Conservation (phyloP, 2,888 invertebrate species). For the Chrysotoxum bicinctum region DNA sequence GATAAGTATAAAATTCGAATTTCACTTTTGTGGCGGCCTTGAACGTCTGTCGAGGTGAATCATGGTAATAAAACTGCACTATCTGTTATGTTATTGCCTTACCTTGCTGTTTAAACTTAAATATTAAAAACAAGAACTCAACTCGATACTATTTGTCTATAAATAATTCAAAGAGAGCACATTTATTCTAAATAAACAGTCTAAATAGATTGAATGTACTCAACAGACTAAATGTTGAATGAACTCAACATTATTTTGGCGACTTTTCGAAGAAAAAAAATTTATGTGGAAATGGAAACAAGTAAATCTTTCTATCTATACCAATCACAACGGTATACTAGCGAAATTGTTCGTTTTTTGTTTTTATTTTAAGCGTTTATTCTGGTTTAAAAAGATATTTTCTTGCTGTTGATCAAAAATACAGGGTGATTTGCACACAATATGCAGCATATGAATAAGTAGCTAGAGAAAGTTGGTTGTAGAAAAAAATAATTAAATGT, state of each 20-base stretch:
- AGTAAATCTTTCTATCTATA: constrained; percentile 36
- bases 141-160: neutral
- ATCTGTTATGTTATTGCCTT: constrained; percentile 67
- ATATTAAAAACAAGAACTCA: constrained; percentile 6
- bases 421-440: neutral
- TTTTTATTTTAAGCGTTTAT: constrained; percentile 31
- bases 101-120: constrained; percentile 67
- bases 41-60: neutral
- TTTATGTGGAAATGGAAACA: constrained; percentile 32
- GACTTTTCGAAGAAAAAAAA: constrained; percentile 22
- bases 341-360: constrained; percentile 1
- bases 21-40: constrained; percentile 20
- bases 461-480: neutral
- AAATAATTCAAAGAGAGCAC: neutral
- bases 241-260: constrained; percentile 21
- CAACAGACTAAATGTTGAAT: constrained; percentile 52
- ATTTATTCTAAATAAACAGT: constrained; percentile 15
- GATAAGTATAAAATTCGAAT: neutral
- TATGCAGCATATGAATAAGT: neutral
- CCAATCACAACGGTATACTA: neutral
- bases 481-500: too few relatives aligned
- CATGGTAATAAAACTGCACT: constrained; percentile 43
- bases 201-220: constrained; percentile 51
- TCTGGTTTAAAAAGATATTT: constrained; percentile 14
- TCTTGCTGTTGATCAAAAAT: neutral